Evolutionary conservation across 2,113 vertebrate genomes (phyloP).

Genomic region (Myocastor coypus): DNA sequence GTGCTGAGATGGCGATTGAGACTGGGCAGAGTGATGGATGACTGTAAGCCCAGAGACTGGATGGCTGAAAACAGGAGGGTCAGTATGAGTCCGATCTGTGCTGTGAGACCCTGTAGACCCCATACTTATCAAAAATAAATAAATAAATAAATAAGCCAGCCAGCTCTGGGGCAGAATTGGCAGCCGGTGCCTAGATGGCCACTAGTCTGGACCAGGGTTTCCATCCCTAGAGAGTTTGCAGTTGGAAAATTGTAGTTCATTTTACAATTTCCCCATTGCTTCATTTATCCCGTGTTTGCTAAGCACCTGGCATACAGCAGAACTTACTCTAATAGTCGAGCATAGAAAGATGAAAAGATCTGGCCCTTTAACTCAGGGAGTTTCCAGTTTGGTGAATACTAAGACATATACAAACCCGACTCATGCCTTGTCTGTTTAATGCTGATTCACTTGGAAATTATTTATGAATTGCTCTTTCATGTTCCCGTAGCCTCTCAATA

Average conservation of each 20-base stretch:
- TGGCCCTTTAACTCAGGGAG: neutral
- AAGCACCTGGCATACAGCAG: neutral
- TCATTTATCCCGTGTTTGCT: neutral
- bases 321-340: neutral
- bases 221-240: neutral
- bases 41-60: too few relatives aligned
- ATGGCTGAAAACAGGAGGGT: too few relatives aligned
- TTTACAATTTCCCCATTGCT: neutral
- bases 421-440: neutral
- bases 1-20: too few relatives aligned
- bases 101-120: too few relatives aligned
- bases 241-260: neutral
- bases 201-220: neutral
- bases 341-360: neutral
- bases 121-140: neutral
- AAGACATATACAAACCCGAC: neutral
- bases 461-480: neutral
- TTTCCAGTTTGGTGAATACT: neutral
- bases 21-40: too few relatives aligned
- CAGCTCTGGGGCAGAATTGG: neutral
- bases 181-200: neutral
- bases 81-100: too few relatives aligned
- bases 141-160: too few relatives aligned
- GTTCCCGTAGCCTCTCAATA: slow-evolving; percentile 11
- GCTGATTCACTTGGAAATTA: neutral